These are phyloP conservation scores for Eilema caniola DNA, from an alignment of 2,888 invertebrate species.

Conservation along the genomic window DNA sequence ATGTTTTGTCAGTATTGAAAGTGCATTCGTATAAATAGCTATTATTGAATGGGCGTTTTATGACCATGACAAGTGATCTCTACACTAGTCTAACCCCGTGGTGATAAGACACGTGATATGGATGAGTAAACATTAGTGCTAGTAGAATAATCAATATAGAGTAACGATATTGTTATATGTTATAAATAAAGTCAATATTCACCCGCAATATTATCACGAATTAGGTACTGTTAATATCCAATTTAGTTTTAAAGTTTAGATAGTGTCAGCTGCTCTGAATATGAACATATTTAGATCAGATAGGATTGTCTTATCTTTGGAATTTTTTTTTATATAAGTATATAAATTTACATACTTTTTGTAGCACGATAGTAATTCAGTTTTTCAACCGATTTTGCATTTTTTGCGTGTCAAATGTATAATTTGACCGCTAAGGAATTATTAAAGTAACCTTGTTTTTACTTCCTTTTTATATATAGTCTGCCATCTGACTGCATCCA, in stretches of 20 bases:
- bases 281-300: neutral
- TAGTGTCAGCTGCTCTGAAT: no score
- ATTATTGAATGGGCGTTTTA: constrained; percentile 48
- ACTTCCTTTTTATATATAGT: neutral
- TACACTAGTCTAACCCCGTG: constrained; percentile 38
- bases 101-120: constrained; percentile 40
- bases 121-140: constrained; percentile 21
- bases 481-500: neutral
- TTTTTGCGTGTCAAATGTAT: neutral
- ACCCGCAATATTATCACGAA: neutral
- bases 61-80: constrained; percentile 42
- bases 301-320: neutral
- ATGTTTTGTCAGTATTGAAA: neutral
- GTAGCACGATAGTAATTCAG: no score
- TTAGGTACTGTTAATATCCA: neutral
- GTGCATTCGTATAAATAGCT: constrained; percentile 29
- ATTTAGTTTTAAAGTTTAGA: neutral
- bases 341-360: no score
- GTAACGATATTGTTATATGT: constrained; percentile 29
- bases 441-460: neutral
- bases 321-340: no score
- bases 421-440: neutral
- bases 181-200: constrained; percentile 8
- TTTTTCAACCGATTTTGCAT: no score
- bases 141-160: constrained; percentile 22